phyloP scores from a whole-genome alignment of 2,797 vertebrate genomes.

The Lithobates pipiens region DNA sequence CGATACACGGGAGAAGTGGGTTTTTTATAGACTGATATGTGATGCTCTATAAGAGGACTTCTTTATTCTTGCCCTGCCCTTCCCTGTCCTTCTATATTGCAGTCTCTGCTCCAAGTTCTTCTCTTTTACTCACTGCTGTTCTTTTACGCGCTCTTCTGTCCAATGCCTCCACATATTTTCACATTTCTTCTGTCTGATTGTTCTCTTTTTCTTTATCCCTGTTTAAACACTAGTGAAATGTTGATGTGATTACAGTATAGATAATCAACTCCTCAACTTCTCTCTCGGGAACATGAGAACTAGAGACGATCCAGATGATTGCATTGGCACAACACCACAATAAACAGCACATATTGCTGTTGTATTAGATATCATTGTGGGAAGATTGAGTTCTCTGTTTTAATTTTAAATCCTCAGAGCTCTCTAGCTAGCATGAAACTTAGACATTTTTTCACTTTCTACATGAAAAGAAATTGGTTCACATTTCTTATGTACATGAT shows the following conservation, averaged over 20 bases:
- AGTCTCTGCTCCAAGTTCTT: too few relatives aligned
- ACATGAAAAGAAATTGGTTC: neutral
- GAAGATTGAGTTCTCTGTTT: conserved; percentile 2
- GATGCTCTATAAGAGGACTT: too few relatives aligned
- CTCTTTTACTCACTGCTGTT: too few relatives aligned
- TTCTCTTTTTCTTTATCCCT: neutral
- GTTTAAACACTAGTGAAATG: neutral
- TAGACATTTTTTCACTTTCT: neutral
- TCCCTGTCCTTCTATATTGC: too few relatives aligned
- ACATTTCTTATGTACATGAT: neutral
- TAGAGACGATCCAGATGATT: neutral
- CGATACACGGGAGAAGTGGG: too few relatives aligned
- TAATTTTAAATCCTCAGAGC: neutral
- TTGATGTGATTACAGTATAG: neutral
- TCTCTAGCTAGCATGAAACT: neutral
- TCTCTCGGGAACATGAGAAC: neutral
- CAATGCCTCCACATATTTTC: neutral
- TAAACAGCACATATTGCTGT: neutral
- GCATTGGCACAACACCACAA: neutral
- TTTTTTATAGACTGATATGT: too few relatives aligned
- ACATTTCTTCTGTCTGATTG: neutral
- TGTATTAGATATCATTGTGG: conserved; percentile 10
- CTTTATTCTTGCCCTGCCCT: too few relatives aligned
- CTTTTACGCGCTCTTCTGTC: neutral
- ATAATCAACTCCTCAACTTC: neutral